These are phyloP conservation scores for Sarcophaga rosellei DNA, from an alignment of 2,888 invertebrate genomes.

Conservation along the genomic window DNA sequence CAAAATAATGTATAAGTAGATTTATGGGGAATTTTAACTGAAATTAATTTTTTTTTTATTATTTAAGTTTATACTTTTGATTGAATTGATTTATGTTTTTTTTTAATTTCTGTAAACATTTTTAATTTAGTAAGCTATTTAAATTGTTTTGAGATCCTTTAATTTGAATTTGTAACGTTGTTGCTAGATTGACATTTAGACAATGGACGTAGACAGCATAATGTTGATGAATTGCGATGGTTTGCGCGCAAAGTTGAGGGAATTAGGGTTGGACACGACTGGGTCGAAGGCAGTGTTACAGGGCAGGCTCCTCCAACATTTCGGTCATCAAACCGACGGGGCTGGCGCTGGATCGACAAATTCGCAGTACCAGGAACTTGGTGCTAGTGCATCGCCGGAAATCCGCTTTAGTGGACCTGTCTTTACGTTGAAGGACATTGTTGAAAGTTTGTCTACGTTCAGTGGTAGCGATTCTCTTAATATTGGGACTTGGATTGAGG, in stretches of 20 bases:
- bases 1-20: too few relatives aligned
- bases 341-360: conserved; percentile 6
- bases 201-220: not conserved
- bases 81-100: too few relatives aligned
- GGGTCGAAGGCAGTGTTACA: conserved; percentile 25
- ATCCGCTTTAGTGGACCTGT: not conserved
- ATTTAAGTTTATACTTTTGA: too few relatives aligned
- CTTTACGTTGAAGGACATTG: conserved; percentile 47
- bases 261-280: conserved; percentile 30
- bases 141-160: too few relatives aligned
- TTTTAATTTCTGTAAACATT: too few relatives aligned
- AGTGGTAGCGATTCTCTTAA: conserved; percentile 20
- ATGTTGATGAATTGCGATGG: not conserved
- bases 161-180: too few relatives aligned
- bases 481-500: conserved; percentile 20
- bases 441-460: conserved; percentile 34
- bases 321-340: conserved; percentile 5
- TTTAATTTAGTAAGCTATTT: too few relatives aligned
- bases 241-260: not conserved
- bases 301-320: conserved; percentile 38
- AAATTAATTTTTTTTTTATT: too few relatives aligned
- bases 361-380: conserved; percentile 14
- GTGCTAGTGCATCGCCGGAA: conserved; percentile 6
- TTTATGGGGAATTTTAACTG: too few relatives aligned
- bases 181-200: not conserved